Conservation (phyloP, 1,140 invertebrate genomes). For the Lordiphosa collinella region DNA sequence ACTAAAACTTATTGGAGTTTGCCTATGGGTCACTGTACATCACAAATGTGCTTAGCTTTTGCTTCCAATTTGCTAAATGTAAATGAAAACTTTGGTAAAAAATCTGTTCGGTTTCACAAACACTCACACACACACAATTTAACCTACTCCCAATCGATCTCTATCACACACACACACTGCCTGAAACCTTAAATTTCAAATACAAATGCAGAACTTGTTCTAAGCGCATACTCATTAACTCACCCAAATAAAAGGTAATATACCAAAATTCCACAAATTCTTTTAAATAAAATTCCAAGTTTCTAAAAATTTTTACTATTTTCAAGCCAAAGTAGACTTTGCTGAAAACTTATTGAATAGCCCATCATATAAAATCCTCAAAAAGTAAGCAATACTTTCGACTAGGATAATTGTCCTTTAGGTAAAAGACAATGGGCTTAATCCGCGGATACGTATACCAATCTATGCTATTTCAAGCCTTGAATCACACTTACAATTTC, state of each 20-base stretch:
- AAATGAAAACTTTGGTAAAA: slow-evolving; percentile 31
- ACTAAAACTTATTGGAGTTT: too few relatives aligned
- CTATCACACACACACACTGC: too few relatives aligned
- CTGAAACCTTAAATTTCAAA: not conserved
- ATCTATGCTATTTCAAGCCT: too few relatives aligned
- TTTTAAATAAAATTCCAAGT: not conserved
- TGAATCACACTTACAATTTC: too few relatives aligned
- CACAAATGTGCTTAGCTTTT: slow-evolving; percentile 42
- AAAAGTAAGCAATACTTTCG: too few relatives aligned
- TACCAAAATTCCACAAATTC: slow-evolving; percentile 21
- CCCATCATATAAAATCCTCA: too few relatives aligned
- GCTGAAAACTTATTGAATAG: too few relatives aligned
- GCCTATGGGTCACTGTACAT: not conserved
- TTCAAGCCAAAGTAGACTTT: too few relatives aligned
- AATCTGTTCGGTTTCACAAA: slow-evolving; percentile 16
- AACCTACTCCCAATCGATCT: not conserved
- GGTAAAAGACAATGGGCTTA: too few relatives aligned
- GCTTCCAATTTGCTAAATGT: slow-evolving; percentile 45
- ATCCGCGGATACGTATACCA: too few relatives aligned
- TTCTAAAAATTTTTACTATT: too few relatives aligned
- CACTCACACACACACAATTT: slow-evolving; percentile 7
- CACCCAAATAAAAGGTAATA: not conserved
- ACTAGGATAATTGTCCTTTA: too few relatives aligned
- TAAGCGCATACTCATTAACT: slow-evolving; percentile 21
- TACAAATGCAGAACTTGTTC: slow-evolving; percentile 35